Conservation (phyloP, 2,797 vertebrate species). For the Aphelocoma californica region DNA sequence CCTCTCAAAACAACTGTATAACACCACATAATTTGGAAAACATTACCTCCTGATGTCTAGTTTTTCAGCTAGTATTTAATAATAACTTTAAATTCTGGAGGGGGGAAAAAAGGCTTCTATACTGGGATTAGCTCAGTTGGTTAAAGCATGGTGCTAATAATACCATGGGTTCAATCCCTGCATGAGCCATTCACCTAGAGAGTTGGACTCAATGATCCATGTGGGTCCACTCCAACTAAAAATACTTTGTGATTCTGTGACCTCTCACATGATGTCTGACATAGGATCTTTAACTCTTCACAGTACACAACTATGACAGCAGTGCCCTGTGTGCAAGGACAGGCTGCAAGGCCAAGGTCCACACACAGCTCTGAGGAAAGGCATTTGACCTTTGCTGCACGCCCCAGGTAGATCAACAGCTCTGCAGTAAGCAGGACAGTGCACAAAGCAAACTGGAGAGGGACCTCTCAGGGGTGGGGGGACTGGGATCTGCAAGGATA, state of each 20-base stretch:
- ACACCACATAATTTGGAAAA: neutral
- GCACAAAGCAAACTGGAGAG: neutral
- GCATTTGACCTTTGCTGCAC: rapidly evolving
- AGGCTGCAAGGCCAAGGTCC: neutral
- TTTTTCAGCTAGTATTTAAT: neutral
- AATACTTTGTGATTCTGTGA: neutral
- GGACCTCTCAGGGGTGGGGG: rapidly evolving
- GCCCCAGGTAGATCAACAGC: neutral
- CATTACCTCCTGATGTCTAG: neutral
- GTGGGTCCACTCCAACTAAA: neutral
- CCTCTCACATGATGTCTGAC: neutral
- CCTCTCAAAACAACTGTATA: neutral
- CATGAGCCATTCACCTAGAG: neutral
- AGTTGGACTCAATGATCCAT: neutral
- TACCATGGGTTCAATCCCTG: rapidly evolving
- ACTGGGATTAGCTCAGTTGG: neutral
- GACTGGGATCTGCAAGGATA: neutral
- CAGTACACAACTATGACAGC: rapidly evolving
- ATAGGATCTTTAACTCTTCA: neutral
- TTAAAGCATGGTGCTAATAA: neutral
- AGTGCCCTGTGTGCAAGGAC: neutral
- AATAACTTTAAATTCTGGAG: neutral
- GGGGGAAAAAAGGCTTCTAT: neutral
- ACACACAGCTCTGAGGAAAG: neutral
- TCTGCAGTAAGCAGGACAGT: neutral